Base-by-base conservation (phyloP, 1,140 invertebrate species). In the Drosophila teissieri region DNA sequence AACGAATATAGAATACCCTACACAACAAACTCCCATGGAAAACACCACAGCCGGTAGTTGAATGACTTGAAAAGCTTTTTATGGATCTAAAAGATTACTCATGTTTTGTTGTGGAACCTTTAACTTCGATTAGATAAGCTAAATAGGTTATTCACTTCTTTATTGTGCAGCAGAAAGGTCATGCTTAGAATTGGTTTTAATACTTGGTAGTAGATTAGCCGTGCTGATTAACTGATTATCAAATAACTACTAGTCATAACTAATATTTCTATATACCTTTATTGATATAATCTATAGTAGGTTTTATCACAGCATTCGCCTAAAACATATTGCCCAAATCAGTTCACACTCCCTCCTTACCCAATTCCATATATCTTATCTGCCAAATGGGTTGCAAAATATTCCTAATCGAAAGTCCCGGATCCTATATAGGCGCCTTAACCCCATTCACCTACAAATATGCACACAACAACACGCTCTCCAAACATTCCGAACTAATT, bases 401-500 rank as follows among this genome's bases (percentile, higher is more conserved):
- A 44, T 57, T 48, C 17, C 7, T 34, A 53, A 62, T 73, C 34
- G 36, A 74, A 55, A 69, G 48, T 68, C 52, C 49, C 22, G 24
- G 49, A 52, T 36, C 7, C 31, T 39, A 63, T 63, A 51, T 46
- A 22, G 36, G 15, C 63, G n/a, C 61, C 61, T 27, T 68, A 68
- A 68, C 64, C 64, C 64, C 64, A 64, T 68, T 68, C 64, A 68
- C 64, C 64, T 68, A 68, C 60, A 68, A 64, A 68, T 68, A 64
- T 68, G 64, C 64, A 68, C 60, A 68, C 44, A 63, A 12, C 22
- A 22, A 40, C 72, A 55, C 51, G 58, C 51, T 74, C 51, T 37
- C 46, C 73, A 75, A 75, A 75, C 73, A 75, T 70, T 57, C 36
- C 60, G 37, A 36, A 65, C 40, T 75, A 75, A 75, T 74, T 63